phyloP scores from a whole-genome alignment of 2,113 vertebrate species.

The Rattus rattus region DNA sequence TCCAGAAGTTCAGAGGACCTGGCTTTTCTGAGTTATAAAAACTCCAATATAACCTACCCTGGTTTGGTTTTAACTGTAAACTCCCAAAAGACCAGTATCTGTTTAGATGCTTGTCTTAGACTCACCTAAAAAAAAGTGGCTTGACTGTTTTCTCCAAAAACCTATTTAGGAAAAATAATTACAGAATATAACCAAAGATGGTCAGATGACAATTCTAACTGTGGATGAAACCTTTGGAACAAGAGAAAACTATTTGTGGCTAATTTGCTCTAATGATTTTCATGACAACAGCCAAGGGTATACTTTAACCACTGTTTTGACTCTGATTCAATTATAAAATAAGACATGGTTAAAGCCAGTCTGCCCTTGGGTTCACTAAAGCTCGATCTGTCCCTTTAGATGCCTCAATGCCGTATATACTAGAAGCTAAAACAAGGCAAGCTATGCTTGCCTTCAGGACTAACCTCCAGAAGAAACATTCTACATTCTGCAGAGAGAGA shows the following conservation, averaged over 20 bases:
- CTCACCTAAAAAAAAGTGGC: conserved; percentile 17
- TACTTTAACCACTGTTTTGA: conserved; percentile 74
- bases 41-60: background rate
- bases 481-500: conserved; percentile 15
- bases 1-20: background rate
- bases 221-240: conserved; percentile 68
- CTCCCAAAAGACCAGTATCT: background rate
- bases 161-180: background rate
- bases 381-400: conserved; percentile 38
- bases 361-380: background rate
- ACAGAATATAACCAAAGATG: background rate
- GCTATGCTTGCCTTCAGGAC: background rate
- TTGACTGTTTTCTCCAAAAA: background rate
- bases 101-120: conserved; percentile 16
- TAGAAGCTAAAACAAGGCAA: background rate
- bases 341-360: conserved; percentile 64
- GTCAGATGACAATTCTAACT: conserved; percentile 47
- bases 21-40: background rate
- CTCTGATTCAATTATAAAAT: conserved; percentile 72
- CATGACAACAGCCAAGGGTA: conserved; percentile 65
- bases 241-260: conserved; percentile 59
- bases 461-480: background rate
- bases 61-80: conserved; percentile 18
- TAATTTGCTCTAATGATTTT: conserved; percentile 60
- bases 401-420: background rate